Evolutionary conservation across 2,888 invertebrate genomes (phyloP), one percentile per base, ranked within the genome.

Genomic region (Pogonocherus hispidulus): DNA sequence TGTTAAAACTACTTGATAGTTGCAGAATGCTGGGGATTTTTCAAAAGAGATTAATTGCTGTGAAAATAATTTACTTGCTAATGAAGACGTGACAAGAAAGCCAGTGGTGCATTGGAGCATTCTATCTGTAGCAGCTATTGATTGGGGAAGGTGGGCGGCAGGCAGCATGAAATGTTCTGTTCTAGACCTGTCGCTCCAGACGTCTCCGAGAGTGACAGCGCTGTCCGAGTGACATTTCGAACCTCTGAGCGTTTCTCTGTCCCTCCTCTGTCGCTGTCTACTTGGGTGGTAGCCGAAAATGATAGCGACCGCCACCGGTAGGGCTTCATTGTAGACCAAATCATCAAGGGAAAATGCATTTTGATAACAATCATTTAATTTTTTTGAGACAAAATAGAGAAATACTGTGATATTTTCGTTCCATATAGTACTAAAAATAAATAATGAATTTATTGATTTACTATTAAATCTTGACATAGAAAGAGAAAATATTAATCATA

Each of bases 201-300:
- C 80, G 80, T 81, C 78, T 80, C 76, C 78, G 78, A 80, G 81
- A 81, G 79, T 81, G 80, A 81, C 81, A 81, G 80, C 81, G 81
- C 79, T 79, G 82, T 80, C 81, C 79, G 79, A 79, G 80, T 80
- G 78, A 79, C 80, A 72, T 70, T 67, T 72, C 59, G 70, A 69
- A 69, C 72, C 70, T 64, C 70, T 44, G 49, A 63, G 63, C 69
- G 65, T 60, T 63, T 67, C 62, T 68, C 37, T 56, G 47, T 66
- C 63, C 60, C 62, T 52, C 64, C 67, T 56, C 60, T 11, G 59
- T 51, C 72, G 44, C 52, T 59, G 57, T 59, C 19, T 51, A 16
- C 14, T 18, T 14, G 19, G 63, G 37, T 41, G 0, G 19, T 2
- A 16, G 37, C 9, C 44, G 37, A 6, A 18, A 1, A 49, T 46